Base-by-base conservation (phyloP, 2,113 vertebrate species). In the Gila orcuttii region DNA sequence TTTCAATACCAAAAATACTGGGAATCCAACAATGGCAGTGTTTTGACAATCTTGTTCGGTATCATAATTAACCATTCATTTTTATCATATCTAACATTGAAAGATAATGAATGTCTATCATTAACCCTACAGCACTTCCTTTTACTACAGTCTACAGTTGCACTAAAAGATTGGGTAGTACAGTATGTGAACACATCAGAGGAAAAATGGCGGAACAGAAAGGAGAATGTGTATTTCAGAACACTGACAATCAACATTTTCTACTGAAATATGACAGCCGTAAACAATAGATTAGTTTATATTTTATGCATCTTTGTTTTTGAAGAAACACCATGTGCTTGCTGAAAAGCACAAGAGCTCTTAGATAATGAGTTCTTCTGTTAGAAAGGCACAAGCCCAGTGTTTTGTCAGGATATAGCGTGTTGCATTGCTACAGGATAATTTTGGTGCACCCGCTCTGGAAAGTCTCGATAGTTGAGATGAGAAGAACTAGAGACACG, bases 381-480 rank as follows among this genome's bases (percentile, higher is more conserved):
- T 82, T n/a, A 7, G 73, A 86, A 82, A 86, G 85, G 85, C 81
- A 85, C 71, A 73, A 69, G 83, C 79, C 75, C 78, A 85, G 82
- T 15, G 74, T 79, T 42, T 82, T 66, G 21, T 42, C 57, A 78
- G 78, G 77, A 78, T 73, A 64, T 25, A 77, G 50, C 76, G 25
- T 66, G 69, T 74, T 36, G 39, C 28, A 73, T 68, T 76, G 78
- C 62, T 86, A 88, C 86, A 88, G 71, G 69, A 86, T 77, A 62
- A 47, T 84, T 84, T 85, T 82, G 85, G 78, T 82, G 60, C 59
- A 80, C 71, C 33, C 77, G 47, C 60, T 80, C 59, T 55, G 11
- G 7, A 68, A 64, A 52, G 64, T 77, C 75, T 77, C 39, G 39
- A 47, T 47, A 39, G 59, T 77, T 33, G 69, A 81, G 82, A 79